Percentiles rank a stretch among this genome's conserved stretches.
phyloP scores from a whole-genome alignment of 2,888 invertebrate genomes.

The Acleris literana region DNA sequence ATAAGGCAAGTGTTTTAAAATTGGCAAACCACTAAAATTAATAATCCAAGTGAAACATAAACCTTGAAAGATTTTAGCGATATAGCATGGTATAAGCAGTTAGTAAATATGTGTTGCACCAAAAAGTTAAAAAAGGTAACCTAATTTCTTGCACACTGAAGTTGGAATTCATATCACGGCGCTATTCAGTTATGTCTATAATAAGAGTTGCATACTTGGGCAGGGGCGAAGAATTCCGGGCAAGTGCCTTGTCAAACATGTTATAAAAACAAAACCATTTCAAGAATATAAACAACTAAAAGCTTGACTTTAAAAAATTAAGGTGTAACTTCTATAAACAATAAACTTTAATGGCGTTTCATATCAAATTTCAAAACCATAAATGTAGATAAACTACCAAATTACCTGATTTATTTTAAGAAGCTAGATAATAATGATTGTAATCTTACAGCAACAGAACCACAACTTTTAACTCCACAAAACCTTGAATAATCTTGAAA shows the following conservation, averaged over 20 bases:
- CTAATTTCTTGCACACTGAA: conserved; percentile 47
- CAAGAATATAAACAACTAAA: not conserved
- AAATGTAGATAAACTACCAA: too few relatives aligned
- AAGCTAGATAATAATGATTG: too few relatives aligned
- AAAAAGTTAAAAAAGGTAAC: conserved; percentile 35
- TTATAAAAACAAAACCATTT: not conserved
- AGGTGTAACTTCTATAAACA: too few relatives aligned
- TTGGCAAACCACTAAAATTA: not conserved
- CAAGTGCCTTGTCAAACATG: not conserved
- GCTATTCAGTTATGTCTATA: conserved; percentile 40
- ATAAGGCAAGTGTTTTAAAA: not conserved
- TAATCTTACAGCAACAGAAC: too few relatives aligned
- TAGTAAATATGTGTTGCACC: not conserved
- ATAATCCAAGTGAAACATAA: not conserved
- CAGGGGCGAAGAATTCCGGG: conserved; percentile 23
- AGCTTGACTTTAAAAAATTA: too few relatives aligned
- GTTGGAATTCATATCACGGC: conserved; percentile 47
- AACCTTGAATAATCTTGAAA: conserved; percentile 1
- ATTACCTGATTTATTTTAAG: too few relatives aligned
- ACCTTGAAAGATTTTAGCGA: not conserved
- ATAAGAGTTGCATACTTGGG: conserved; percentile 45
- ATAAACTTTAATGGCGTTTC: too few relatives aligned
- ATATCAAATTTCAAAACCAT: too few relatives aligned
- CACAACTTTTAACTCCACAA: not conserved
- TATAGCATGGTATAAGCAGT: too few relatives aligned